phyloP scores from a whole-genome alignment of 2,797 vertebrate genomes.

The Danio jaintianensis region DNA sequence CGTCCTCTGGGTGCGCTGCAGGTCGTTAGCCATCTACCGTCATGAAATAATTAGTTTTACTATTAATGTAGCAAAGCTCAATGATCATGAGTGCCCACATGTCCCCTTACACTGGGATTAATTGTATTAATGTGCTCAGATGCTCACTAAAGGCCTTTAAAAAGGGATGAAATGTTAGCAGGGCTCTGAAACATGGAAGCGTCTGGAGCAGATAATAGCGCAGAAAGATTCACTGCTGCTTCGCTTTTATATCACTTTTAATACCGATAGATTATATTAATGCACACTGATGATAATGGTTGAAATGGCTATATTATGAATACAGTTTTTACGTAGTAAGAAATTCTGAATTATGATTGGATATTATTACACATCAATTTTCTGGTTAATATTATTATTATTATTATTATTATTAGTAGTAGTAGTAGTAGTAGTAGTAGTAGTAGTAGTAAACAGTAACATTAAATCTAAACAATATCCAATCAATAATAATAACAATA shows the following conservation, averaged over 20 bases:
- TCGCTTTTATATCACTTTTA: slow-evolving; percentile 30
- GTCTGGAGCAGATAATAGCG: slow-evolving; percentile 7
- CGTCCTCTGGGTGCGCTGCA: slow-evolving; percentile 58
- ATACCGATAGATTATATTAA: slow-evolving; percentile 29
- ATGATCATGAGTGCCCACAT: slow-evolving; percentile 56
- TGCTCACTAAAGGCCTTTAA: slow-evolving; percentile 58
- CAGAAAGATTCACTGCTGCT: slow-evolving; percentile 21
- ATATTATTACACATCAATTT: not conserved
- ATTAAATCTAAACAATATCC: too few species aligned
- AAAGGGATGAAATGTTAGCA: slow-evolving; percentile 52
- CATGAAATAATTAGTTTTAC: slow-evolving; percentile 65
- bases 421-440: not conserved
- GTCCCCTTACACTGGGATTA: slow-evolving; percentile 58
- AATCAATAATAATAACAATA: not conserved
- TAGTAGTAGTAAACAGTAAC: not conserved
- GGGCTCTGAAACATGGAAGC: slow-evolving; percentile 30
- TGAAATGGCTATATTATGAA: slow-evolving; percentile 12
- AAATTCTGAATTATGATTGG: not conserved
- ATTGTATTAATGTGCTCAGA: slow-evolving; percentile 61
- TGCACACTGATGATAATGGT: slow-evolving; percentile 3
- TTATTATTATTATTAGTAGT: not conserved
- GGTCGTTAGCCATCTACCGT: slow-evolving; percentile 64
- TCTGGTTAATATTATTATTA: not conserved
- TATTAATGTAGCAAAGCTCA: slow-evolving; percentile 65
- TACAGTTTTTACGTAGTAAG: not conserved